Base-by-base conservation (phyloP, 1,140 invertebrate species). In the Papilio machaon region DNA sequence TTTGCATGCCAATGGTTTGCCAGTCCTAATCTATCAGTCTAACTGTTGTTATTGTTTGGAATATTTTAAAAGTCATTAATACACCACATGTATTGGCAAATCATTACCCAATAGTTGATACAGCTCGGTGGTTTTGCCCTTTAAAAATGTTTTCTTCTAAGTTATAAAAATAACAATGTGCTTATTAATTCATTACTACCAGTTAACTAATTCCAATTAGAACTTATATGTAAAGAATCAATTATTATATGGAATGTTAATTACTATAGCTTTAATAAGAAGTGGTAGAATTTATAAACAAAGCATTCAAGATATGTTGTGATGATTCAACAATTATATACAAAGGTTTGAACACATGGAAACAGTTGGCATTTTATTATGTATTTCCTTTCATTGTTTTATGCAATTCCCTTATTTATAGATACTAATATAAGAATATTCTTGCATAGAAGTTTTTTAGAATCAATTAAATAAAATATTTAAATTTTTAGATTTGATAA, bases 141-240 rank as follows among this genome's bases (percentile, higher is more conserved):
- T 60, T 60, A 23, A 30, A 60, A 49, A 49, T 49, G 4, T 2
- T 2, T 10, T 23, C 2, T 19, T 19, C 0, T 19, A 60, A 19
- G 5, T 30, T 30, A 60, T 2, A 19, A 19, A n/a, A 60, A 60
- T 17, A 60, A 60, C n/a, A 8, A 70, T 70, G 23, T 70, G 2
- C 0, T 70, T 70, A 70, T 35, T 30, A 30, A 70, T 35, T 38
- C 30, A 70, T 70, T 38, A 70, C 30, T 35, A 70, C 23, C n/a
- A 30, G 23, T 38, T 6, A 70, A 70, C 30, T 70, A 1, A 11
- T 35, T 70, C 30, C 30, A 70, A 70, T 70, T 2, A 70, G 64
- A 70, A 30, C 30, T 70, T 70, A 35, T 64, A 64, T n/a, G 54
- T 70, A 70, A 35, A 70, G 64, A 70, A 70, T 23, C n/a, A 30